These are phyloP conservation scores for Leptodactylus fallax DNA, from an alignment of 2,797 vertebrate genomes.

Conservation along the genomic window DNA sequence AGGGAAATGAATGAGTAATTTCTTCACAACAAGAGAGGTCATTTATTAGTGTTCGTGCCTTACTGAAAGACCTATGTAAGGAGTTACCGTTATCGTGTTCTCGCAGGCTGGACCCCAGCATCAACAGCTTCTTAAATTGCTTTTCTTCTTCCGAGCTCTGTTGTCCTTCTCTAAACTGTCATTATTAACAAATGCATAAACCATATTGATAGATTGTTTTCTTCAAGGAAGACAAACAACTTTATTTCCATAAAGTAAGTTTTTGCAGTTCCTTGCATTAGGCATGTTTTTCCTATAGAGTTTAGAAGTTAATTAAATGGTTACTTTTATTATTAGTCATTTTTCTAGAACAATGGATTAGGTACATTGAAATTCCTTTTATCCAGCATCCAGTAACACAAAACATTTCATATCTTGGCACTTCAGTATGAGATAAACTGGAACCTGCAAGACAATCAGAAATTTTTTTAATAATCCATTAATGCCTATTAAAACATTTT, in stretches of 20 bases:
- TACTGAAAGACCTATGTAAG: conserved; percentile 3
- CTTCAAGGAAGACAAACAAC: background rate
- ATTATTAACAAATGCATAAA: conserved; percentile 10
- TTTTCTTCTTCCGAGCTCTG: background rate
- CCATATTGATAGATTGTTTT: conserved; percentile 5
- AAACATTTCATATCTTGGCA: background rate
- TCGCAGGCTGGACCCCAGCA: background rate
- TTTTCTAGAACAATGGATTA: background rate
- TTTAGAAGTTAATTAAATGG: background rate
- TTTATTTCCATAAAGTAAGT: background rate
- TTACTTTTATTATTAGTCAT: background rate
- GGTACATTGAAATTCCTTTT: background rate
- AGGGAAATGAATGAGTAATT: conserved; percentile 56
- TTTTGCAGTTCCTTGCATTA: background rate
- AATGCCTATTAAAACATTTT: too few species aligned
- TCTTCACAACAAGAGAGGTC: conserved; percentile 43
- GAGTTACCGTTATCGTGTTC: conserved; percentile 36
- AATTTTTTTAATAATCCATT: too few species aligned
- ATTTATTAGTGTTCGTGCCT: conserved; percentile 43
- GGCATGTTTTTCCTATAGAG: background rate
- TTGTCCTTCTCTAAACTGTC: background rate
- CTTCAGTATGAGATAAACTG: background rate
- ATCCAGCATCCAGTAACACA: background rate
- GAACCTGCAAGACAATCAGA: background rate
- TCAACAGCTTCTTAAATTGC: conserved; percentile 31